Evolutionary conservation across 2,888 invertebrate species (phyloP).

Genomic region (Ferrisia virgata): DNA sequence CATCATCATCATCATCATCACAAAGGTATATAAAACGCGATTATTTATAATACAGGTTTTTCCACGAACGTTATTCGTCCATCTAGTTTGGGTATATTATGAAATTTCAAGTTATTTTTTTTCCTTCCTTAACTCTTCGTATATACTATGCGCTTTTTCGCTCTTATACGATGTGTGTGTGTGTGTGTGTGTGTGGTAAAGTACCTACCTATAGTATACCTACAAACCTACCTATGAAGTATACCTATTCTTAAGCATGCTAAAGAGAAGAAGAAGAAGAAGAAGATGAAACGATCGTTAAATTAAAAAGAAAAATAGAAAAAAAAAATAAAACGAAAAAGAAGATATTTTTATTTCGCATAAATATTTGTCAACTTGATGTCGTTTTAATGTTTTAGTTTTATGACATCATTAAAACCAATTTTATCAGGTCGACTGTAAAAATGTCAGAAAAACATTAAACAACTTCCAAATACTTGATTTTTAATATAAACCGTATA

Average conservation of each 20-base stretch:
- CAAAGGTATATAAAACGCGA: constrained; percentile 5
- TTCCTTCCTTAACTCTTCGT: neutral
- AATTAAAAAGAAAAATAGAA: neutral
- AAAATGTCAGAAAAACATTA: constrained; percentile 43
- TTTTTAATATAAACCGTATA: constrained; percentile 15
- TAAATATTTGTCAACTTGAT: constrained; percentile 44
- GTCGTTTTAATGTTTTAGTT: constrained; percentile 39
- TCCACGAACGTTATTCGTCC: neutral
- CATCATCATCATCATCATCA: neutral
- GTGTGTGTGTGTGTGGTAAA: too few species aligned
- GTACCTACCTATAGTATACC: too few species aligned
- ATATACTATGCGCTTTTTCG: neutral
- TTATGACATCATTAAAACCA: constrained; percentile 45
- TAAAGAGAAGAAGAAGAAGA: too few species aligned
- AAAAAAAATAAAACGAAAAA: neutral
- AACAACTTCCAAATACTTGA: constrained; percentile 38
- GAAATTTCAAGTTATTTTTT: constrained; percentile 4
- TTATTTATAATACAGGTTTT: constrained; percentile 27
- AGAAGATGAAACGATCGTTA: neutral
- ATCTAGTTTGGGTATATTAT: constrained; percentile 22
- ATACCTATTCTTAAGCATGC: too few species aligned
- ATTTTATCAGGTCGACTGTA: constrained; percentile 38
- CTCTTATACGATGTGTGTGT: neutral
- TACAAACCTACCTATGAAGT: too few species aligned
- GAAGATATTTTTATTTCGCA: constrained; percentile 43